Base-by-base conservation (phyloP, 2,113 vertebrate genomes). In the Gadus macrocephalus region DNA sequence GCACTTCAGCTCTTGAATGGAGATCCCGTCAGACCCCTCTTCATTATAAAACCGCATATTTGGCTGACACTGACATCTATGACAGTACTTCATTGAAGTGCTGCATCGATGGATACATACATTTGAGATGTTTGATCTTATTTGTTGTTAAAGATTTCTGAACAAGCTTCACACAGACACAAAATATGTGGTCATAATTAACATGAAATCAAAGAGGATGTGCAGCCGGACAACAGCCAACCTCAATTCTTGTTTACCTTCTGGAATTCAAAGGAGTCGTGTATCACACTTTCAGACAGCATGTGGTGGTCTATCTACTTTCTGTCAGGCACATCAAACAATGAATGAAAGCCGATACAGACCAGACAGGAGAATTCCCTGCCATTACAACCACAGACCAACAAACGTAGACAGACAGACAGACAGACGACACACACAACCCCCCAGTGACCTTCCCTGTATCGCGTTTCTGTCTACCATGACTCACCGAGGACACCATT, bases 361-460 rank as follows among this genome's bases (percentile, higher is more conserved):
- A 38, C 49, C 62, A 66, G 62, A 20, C 49, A 72, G 49, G 71
- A 20, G 28, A 70, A 72, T 49, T 65, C 63, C 61, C 72, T 62
- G 66, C 35, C 11, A 27, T 81, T 68, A 76, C 38, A 78, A 70
- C 65, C 61, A 58, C 42, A 11, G 11, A 28, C 53, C 28, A 16
- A 69, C 17, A 66, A 20, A 49, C 64, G 42, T 5, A 65, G 15
- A 42, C 25, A 62, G 61, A 64, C 67, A 62, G 61, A 64, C 67
- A 86, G 77, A 78, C 85, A 85, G 83, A 83, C 75, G 79, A 68
- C 74, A 73, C 74, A 81, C 76, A 74, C 70, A 78, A 81, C 78
- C 86, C 75, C 74, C 81, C 49, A 14, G 27, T 86, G 82, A 83
- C 81, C 81, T 17, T 67, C 68, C 60, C 66, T 74, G 64, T 31